Base-by-base conservation (phyloP, 2,888 invertebrate genomes). In the Gandaritis pyraliata region DNA sequence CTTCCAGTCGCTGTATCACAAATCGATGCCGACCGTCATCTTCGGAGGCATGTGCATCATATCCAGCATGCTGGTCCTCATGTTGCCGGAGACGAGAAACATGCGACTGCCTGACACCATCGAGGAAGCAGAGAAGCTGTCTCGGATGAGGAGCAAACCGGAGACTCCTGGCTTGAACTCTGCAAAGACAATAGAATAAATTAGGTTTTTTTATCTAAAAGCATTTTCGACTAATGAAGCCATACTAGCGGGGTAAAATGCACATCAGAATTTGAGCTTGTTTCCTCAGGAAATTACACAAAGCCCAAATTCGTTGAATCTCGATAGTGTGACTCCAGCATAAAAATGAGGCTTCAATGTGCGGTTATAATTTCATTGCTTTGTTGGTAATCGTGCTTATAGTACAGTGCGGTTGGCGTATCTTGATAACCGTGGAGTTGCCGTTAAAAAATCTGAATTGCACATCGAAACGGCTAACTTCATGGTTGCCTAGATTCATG, bases 41-140 rank as follows among this genome's bases (percentile, higher is more conserved):
- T 95, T 95, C 74, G 94, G 95, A 0, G 84, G 79, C 1, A 94
- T 95, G 93, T 93, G 94, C 50, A 74, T 94, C 2, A 77, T 94
- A 50, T 94, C 95, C 46, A 94, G 94, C 13, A 63, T 93, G n/a
- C 78, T 95, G 58, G 94, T 95, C 0, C 80, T 95, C 16, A 83
- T 94, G 71, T 94, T 96, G 60, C 96, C 96, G 0, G 96, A 96
- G 81, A 96, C 96, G 0, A 83, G 93, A 53, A 94, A 95, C 72
- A 93, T 93, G 67, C 93, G 94, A 69, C 84, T 94, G 0, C 94
- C 94, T 0, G 96, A 96, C 84, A 95, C 95, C 1, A 93, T 96
- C 23, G 93, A 93, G 68, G 95, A 95, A 72, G 95, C 95, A 0
- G 94, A 94, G 80, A 90, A 93, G 16, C 74, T 91, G 0, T 90